Base-by-base conservation (phyloP, 1,140 invertebrate genomes). In the Bombus waltoni region DNA sequence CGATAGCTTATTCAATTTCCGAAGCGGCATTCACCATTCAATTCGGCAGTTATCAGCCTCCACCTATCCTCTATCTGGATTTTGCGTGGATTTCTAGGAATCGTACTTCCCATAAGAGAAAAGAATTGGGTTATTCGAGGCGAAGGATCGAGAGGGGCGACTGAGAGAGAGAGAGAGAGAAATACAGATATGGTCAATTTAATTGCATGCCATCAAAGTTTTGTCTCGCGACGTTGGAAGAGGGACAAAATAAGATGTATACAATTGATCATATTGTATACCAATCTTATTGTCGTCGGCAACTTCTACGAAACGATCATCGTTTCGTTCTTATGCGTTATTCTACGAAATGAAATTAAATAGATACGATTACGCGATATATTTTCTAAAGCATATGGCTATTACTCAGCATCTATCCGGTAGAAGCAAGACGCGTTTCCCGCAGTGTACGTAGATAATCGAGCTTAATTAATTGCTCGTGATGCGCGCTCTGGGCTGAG, bases 1-100 rank as follows among this genome's bases (percentile, higher is more conserved):
- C 91, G 93, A 94, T 94, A 94, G 93, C 93, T 94, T 93, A 94
- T 94, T 94, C 94, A 94, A 94, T 94, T 94, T 94, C 94, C 94
- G 94, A 94, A 94, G 91, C 93, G 92, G 89, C 91, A 94, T 94
- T 93, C 93, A 90, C 93, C 91, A 94, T 94, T 94, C 93, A 94
- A 94, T 94, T 94, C 90, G 90, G 85, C 90, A 91, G 88, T 94
- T 94, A 94, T 94, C 92, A 93, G 88, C 88, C 83, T 87, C 74
- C 82, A 89, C 88, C 89, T 91, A 92, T 92, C 87, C 92, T 32
- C 84, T 91, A 92, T 92, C 92, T 89, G 85, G 82, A 91, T 93
- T 93, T 93, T 89, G 86, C 87, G 78, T 85, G 83, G 83, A 82
- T 91, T 90, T 91, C 87, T 81, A 89, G 89, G 86, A 91, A 87